Evolutionary conservation across 2,113 vertebrate genomes (phyloP), one percentile per base, ranked within the genome.

Genomic region (Ardeotis arabs): DNA sequence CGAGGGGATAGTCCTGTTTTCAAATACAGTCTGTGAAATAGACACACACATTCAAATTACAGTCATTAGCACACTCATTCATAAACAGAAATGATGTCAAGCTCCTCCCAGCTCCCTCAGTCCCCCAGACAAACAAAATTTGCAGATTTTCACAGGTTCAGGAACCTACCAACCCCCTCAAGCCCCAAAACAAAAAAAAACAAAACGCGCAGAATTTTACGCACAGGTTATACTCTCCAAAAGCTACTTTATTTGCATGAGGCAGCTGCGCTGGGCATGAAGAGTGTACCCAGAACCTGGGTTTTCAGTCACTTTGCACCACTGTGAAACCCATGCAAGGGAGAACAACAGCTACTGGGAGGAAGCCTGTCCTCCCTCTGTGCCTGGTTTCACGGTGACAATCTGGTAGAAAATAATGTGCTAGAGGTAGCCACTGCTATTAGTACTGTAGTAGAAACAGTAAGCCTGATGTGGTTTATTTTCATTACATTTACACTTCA

Each of bases 271-370:
- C 29, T 23, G 44, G 35, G 20, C 33, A 47, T 3, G 2, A 35
- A 7, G 23, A 17, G 19, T 66, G 31, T 37, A 45, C 39, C 21
- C 4, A 0, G 13, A 64, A 53, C 7, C 27, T 23, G 37, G 17
- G 11, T 17, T 83, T 79, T 27, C 31, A n/a, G 21, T 19, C 22
- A 22, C 19, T 64, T 64, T 72, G 64, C 23, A 84, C 29, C 25
- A 7, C 28, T 29, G 37, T 50, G n/a, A 66, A 55, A 76, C 4
- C 21, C 58, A 7, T 3, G 8, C 0, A 1, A 62, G 67, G 24
- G 28, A 81, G 16, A 87, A 41, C 7, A 67, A 10, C 39, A 83
- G 72, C 39, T 67, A 28, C 41, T 62, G 0, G 41, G 25, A 66
- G 9, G 22, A 91, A 85, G 29, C 39, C 52, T 31, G 14, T 1